Evolutionary conservation across 1,140 invertebrate genomes (phyloP), one percentile per base, ranked within the genome.

Genomic region (Hestina assimilis): DNA sequence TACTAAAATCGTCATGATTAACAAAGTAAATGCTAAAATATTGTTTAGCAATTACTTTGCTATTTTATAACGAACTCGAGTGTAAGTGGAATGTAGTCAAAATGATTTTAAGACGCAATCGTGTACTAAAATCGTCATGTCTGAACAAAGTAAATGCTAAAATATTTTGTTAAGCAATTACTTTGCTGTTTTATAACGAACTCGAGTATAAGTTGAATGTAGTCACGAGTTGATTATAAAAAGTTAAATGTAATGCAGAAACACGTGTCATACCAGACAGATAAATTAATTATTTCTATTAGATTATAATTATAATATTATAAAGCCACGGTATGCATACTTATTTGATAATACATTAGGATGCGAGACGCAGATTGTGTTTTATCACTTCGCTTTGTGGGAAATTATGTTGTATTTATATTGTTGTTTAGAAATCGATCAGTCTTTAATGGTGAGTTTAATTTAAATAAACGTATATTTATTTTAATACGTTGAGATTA

Each of bases 281-380:
- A 24, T 42, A 14, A 42, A 19, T 38, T 19, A 0, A 19, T 38
- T 38, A 38, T 11, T 38, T 38, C 40, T 35, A 48, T 20, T 48
- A 29, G 17, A 19, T 20, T 48, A 28, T 35, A 48, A 48, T 48
- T 48, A 48, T 48, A 45, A 45, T 53, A 41, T 9, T 31, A 55
- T 26, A 33, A 55, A 26, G 11, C 7, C 42, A 12, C 42, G 52
- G 29, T 20, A 19, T 46, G 42, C 29, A 55, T 54, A 35, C 41
- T 54, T 15, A 53, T 35, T 17, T 19, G 3, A 38, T 5, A 38
- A 1, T 11, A 4, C 15, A 48, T 48, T 48, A 35, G 14, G 23
- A 48, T 48, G 45, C 45, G 11, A 48, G 15, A 15, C 45, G 19
- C 21, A 35, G 20, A 33, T 21, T 17, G 14, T 17, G 14, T 19